Conservation (phyloP, 2,888 invertebrate genomes). For the Caenorhabditis wallacei region DNA sequence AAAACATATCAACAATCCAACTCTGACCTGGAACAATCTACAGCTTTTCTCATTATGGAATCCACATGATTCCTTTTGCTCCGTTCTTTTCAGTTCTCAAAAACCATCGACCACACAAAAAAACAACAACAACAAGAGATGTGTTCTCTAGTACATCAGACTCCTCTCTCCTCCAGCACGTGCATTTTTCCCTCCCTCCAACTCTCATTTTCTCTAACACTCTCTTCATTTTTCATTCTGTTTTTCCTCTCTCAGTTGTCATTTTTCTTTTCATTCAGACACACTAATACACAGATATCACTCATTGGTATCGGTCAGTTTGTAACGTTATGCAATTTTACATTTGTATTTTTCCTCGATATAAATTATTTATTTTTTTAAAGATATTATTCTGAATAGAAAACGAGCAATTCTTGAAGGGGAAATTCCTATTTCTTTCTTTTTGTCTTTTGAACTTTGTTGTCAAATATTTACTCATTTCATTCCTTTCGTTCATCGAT, state of each 20-base stretch:
- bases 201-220: constrained; percentile 13
- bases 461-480: constrained; percentile 49
- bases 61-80: neutral
- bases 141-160: constrained; percentile 15
- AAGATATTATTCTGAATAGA: neutral
- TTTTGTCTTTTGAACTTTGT: constrained; percentile 39
- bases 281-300: constrained; percentile 27
- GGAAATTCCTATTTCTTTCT: neutral
- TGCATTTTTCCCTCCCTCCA: constrained; percentile 31
- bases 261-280: neutral
- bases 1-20: neutral
- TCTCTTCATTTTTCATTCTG: constrained; percentile 19
- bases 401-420: neutral
- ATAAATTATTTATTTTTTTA: neutral
- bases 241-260: constrained; percentile 5
- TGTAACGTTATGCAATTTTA: constrained; percentile 33
- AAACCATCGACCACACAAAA: neutral
- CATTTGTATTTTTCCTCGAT: neutral
- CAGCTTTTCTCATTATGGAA: neutral
- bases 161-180: constrained; percentile 26
- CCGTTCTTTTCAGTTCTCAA: neutral
- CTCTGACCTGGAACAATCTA: neutral
- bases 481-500: constrained; percentile 27
- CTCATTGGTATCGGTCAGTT: constrained; percentile 1
- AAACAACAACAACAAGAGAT: constrained; percentile 28